Percentiles rank a stretch among this genome's conserved stretches.
Conservation (phyloP, 1,140 invertebrate genomes). For the Leptopilina boulardi region DNA sequence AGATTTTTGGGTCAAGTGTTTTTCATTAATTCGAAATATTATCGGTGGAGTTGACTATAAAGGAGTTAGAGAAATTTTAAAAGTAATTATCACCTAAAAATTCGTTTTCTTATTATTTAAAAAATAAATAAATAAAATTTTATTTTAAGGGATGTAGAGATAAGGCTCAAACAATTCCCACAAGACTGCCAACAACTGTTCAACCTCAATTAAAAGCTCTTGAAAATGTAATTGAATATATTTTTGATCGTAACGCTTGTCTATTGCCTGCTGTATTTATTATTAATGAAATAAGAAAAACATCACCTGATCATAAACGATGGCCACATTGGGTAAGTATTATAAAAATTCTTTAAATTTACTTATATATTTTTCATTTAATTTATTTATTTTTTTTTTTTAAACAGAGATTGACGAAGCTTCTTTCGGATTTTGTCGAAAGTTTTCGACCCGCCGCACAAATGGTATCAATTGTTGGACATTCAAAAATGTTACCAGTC, state of each 20-base stretch:
- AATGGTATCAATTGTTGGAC: constrained; percentile 95
- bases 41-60: constrained; percentile 96
- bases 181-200: constrained; percentile 85
- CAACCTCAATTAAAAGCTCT: constrained; percentile 88
- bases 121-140: constrained; percentile 37
- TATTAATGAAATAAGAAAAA: constrained; percentile 94
- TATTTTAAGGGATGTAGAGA: constrained; percentile 86
- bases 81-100: constrained; percentile 76
- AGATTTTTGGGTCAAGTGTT: constrained; percentile 92
- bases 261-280: constrained; percentile 95
- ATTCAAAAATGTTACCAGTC: constrained; percentile 93
- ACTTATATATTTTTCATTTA: constrained; percentile 33
- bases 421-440: constrained; percentile 93
- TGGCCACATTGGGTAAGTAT: constrained; percentile 93
- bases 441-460: constrained; percentile 94
- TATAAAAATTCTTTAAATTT: background rate
- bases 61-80: constrained; percentile 94
- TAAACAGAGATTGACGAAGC: constrained; percentile 86
- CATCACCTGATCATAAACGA: constrained; percentile 86
- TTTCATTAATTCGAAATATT: constrained; percentile 89
- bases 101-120: background rate
- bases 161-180: constrained; percentile 88
- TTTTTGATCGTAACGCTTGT: constrained; percentile 94
- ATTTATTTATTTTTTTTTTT: background rate
- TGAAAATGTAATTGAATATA: constrained; percentile 88